Base-by-base conservation (phyloP, 2,797 vertebrate species). In the Nannoperca obscura region DNA sequence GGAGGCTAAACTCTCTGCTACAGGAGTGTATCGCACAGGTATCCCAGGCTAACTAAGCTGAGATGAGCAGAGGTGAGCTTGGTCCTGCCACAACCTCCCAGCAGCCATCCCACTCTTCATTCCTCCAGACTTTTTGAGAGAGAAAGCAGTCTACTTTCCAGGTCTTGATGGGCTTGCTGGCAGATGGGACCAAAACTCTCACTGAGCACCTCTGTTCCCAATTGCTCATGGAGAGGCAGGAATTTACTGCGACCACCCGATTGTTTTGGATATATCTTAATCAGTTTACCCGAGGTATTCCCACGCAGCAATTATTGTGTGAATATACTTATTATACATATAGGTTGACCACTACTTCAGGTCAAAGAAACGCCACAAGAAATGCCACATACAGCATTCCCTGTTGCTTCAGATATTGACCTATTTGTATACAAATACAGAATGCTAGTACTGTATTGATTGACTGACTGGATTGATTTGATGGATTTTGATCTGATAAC, bases 161-260 rank as follows among this genome's bases (percentile, higher is more conserved):
- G 86, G 55, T 80, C 77, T 79, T 90, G 89, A 87, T 91, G 85
- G 82, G 57, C 63, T 88, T 66, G 57, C 89, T 92, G 91, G 89
- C 91, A 91, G 81, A 86, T 82, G 72, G 30, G 69, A 80, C 78
- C 24, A 44, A 83, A 86, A 75, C 68, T 44, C 78, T 91, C 76
- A 92, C 89, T 92, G 87, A 86, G 88, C 80, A 71, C 77, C 84
- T 82, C 82, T 92, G 91, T 93, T 91, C 74, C 58, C 49, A 71
- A 38, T 66, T 78, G 79, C 88, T 85, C 57, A 59, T 59, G 47
- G 78, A 58, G 82, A 84, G 46, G 71, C 57, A 71, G 76, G 77
- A 87, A 86, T 87, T 88, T 60, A 82, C 78, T 58, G 55, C 49
- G 53, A 86, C 83, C 82, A 81, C 82, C 75, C 17, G 62, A 87